These are phyloP conservation scores for Pangasius sanitwongsei DNA, from an alignment of 2,797 vertebrate species.

Conservation along the genomic window DNA sequence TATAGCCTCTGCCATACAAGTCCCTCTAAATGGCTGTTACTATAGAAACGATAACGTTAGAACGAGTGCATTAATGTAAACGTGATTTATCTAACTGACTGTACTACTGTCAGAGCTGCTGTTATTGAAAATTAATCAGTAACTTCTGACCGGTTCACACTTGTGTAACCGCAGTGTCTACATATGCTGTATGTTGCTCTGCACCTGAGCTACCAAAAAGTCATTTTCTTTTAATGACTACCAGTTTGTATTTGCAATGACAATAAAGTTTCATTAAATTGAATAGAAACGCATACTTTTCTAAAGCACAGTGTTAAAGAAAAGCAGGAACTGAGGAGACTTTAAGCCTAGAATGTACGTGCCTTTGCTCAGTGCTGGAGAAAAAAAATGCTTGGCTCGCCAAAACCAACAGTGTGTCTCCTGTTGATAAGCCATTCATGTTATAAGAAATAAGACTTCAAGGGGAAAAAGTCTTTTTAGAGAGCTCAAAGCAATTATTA, in stretches of 20 bases:
- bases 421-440: slow-evolving; percentile 47
- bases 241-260: neutral
- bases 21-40: neutral
- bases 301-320: neutral
- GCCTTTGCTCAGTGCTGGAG: slow-evolving; percentile 21
- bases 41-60: neutral
- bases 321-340: slow-evolving; percentile 22
- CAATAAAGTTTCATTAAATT: neutral
- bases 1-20: neutral
- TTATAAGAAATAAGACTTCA: slow-evolving; percentile 32
- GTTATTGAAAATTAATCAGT: neutral
- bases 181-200: neutral
- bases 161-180: neutral
- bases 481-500: slow-evolving; percentile 26
- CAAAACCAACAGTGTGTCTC: slow-evolving; percentile 51
- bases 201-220: neutral
- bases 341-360: slow-evolving; percentile 23
- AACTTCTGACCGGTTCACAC: neutral
- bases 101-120: neutral
- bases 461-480: slow-evolving; percentile 18
- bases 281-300: neutral
- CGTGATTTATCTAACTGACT: neutral
- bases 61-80: neutral
- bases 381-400: slow-evolving; percentile 33
- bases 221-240: neutral